These are phyloP conservation scores for Venusia cambrica DNA, from an alignment of 2,888 invertebrate genomes.

Conservation along the genomic window DNA sequence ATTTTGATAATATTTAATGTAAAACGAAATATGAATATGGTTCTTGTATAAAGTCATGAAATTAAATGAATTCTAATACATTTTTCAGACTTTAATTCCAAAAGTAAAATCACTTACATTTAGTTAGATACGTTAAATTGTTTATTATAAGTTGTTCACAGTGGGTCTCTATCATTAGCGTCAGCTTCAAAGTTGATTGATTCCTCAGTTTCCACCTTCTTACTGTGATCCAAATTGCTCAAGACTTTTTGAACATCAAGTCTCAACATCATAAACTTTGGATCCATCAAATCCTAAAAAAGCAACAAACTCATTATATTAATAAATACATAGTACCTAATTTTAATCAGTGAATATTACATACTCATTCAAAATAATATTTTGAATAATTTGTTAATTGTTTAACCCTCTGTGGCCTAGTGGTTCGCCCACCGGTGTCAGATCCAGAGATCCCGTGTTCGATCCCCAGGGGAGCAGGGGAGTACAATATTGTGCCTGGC, in stretches of 20 bases:
- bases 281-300: conserved; percentile 71
- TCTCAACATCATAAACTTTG: conserved; percentile 73
- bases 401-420: too few relatives aligned
- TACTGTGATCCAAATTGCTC: conserved; percentile 57
- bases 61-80: conserved; percentile 66
- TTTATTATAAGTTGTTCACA: conserved; percentile 7
- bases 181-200: conserved; percentile 34
- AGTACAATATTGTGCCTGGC: too few relatives aligned
- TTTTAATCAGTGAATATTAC: too few relatives aligned
- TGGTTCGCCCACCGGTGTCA: too few relatives aligned
- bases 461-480: too few relatives aligned
- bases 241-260: conserved; percentile 71
- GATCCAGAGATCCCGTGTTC: too few relatives aligned
- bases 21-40: conserved; percentile 55
- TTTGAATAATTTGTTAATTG: too few relatives aligned
- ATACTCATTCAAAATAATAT: too few relatives aligned
- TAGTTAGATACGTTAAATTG: too few relatives aligned
- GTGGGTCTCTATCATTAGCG: conserved; percentile 17
- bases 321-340: too few relatives aligned
- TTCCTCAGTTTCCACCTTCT: conserved; percentile 43
- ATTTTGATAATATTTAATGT: conserved; percentile 68
- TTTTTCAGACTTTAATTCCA: conserved; percentile 65
- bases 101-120: conserved; percentile 14
- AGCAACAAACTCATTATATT: too few relatives aligned
- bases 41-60: conserved; percentile 61